phyloP scores from a whole-genome alignment of 2,113 vertebrate species.

The Siphamia tubifer region DNA sequence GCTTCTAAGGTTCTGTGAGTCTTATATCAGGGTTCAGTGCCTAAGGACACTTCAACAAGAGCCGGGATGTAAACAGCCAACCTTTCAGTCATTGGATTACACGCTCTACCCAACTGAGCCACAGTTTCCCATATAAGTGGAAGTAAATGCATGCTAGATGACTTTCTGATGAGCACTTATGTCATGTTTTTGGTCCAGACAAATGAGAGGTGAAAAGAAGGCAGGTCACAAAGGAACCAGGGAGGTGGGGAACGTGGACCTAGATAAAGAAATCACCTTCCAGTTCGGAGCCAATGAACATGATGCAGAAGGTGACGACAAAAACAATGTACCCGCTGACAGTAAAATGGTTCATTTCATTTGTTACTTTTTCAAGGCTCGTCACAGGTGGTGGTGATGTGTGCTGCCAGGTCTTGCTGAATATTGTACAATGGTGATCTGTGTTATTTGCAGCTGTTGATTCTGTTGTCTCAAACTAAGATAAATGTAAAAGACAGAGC shows the following conservation, averaged over 20 bases:
- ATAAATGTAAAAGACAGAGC: neutral
- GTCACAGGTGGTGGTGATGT: neutral
- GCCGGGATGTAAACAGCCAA: too few species aligned
- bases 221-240: conserved; percentile 51
- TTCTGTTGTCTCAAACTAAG: neutral
- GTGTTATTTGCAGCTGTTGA: neutral
- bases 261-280: conserved; percentile 73
- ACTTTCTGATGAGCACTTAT: too few species aligned
- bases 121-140: too few species aligned
- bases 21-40: too few species aligned
- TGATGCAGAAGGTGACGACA: conserved; percentile 37
- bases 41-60: too few species aligned
- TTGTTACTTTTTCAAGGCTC: neutral
- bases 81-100: too few species aligned
- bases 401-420: neutral
- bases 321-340: neutral
- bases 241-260: conserved; percentile 72
- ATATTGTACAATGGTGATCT: conserved; percentile 2
- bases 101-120: too few species aligned
- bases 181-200: conserved; percentile 42
- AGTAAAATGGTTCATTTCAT: too few species aligned
- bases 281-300: conserved; percentile 61
- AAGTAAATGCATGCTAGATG: neutral
- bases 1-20: too few species aligned
- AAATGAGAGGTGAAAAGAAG: conserved; percentile 69